Evolutionary conservation across 37 sponge, comb jelly and placozoan genomes (phyloP).

Genomic region (Ephydatia muelleri): DNA sequence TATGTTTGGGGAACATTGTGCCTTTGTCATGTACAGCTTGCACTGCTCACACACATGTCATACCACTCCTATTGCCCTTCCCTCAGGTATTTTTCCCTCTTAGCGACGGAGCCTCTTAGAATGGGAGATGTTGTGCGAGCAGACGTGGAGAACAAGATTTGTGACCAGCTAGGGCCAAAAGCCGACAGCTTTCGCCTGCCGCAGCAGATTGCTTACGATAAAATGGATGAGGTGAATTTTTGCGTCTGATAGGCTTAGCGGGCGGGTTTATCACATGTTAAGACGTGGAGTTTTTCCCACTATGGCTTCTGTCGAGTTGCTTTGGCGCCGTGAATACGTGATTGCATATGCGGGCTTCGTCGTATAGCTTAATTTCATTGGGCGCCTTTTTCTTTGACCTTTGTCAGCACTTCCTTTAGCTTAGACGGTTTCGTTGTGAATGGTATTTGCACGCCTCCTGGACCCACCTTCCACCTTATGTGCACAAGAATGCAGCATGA

Average conservation of each 20-base stretch:
- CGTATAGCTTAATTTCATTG: too few species aligned
- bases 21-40: too few species aligned
- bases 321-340: too few species aligned
- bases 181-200: conserved; percentile 46
- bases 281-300: too few species aligned
- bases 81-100: conserved; percentile 70
- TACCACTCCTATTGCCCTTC: neutral
- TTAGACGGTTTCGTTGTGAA: neutral
- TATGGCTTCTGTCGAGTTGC: too few species aligned
- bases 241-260: too few species aligned
- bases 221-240: conserved; percentile 66
- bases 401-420: neutral
- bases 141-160: conserved; percentile 64
- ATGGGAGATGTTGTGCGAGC: conserved; percentile 50
- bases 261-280: too few species aligned
- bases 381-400: neutral
- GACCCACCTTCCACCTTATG: neutral
- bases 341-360: too few species aligned
- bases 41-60: too few species aligned
- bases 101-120: conserved; percentile 54
- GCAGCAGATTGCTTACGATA: conserved; percentile 27
- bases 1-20: too few species aligned
- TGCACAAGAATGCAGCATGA: neutral
- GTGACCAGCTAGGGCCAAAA: conserved; percentile 53
- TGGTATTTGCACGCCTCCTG: neutral